These are phyloP conservation scores for Parnassius smintheus DNA, from an alignment of 2,888 invertebrate species.

Conservation along the genomic window DNA sequence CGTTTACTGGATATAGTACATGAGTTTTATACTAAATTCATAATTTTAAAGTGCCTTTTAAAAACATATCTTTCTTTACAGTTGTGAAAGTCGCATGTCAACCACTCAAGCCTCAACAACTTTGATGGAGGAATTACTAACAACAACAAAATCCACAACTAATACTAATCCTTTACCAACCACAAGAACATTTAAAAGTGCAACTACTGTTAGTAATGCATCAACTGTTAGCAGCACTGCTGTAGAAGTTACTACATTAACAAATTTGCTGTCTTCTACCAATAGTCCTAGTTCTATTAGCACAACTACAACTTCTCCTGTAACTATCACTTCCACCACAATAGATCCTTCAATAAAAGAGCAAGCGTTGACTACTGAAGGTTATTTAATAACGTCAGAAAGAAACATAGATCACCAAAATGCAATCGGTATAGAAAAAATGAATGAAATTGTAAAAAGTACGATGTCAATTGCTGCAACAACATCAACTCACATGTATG, in stretches of 20 bases:
- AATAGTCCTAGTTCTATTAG: constrained; percentile 18
- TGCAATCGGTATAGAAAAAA: background rate
- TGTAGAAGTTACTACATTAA: constrained; percentile 33
- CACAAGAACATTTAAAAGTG: constrained; percentile 30
- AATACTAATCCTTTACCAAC: constrained; percentile 36
- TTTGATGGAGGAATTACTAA: constrained; percentile 61
- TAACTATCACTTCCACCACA: constrained; percentile 26
- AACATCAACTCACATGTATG: constrained; percentile 26
- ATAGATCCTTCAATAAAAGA: constrained; percentile 27
- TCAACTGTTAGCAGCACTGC: constrained; percentile 28
- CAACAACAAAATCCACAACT: constrained; percentile 51
- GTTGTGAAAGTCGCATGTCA: constrained; percentile 66
- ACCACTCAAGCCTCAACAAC: constrained; percentile 52
- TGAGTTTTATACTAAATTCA: no score
- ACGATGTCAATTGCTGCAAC: constrained; percentile 31
- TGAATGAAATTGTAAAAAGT: constrained; percentile 14
- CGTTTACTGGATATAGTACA: no score
- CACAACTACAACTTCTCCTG: constrained; percentile 29
- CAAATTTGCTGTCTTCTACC: constrained; percentile 32
- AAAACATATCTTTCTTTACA: constrained; percentile 46
- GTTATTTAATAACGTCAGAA: background rate
- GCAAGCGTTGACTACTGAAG: constrained; percentile 5
- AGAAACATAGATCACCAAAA: background rate
- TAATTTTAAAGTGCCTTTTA: background rate
- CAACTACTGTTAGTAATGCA: constrained; percentile 16